Conservation (phyloP, 2,797 vertebrate species). For the Chromobotia macracanthus region DNA sequence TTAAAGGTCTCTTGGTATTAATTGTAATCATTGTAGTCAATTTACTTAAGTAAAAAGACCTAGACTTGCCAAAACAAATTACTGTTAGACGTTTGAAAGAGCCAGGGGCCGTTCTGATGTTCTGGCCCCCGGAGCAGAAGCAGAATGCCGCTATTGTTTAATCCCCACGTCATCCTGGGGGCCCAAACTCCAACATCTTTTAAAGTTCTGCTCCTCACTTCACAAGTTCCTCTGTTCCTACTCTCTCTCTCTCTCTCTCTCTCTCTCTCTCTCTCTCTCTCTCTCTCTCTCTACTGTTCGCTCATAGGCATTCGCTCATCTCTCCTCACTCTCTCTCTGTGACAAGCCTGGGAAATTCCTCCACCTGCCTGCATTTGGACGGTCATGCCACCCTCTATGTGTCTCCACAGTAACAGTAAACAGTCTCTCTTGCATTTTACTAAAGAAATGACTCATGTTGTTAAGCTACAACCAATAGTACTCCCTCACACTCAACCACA, state of each 20-base stretch:
- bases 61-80: conserved; percentile 59
- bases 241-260: conserved; percentile 44
- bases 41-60: conserved; percentile 37
- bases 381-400: conserved; percentile 54
- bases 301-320: conserved; percentile 29
- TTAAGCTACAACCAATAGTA: conserved; percentile 42
- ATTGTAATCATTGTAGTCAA: neutral
- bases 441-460: conserved; percentile 63
- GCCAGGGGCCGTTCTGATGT: conserved; percentile 58
- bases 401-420: conserved; percentile 69
- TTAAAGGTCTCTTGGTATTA: neutral
- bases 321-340: conserved; percentile 51
- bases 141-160: conserved; percentile 66
- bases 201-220: conserved; percentile 40
- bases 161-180: conserved; percentile 63
- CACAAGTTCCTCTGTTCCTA: conserved; percentile 51
- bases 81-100: conserved; percentile 63
- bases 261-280: conserved; percentile 55
- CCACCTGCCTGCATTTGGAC: conserved; percentile 61
- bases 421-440: conserved; percentile 49
- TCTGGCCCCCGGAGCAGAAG: conserved; percentile 66
- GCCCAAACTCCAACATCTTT: conserved; percentile 43
- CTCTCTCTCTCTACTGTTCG: conserved; percentile 50
- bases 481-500: conserved; percentile 1
- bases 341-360: conserved; percentile 72